Conservation (phyloP, 2,797 vertebrate species). For the Prunella strophiata region DNA sequence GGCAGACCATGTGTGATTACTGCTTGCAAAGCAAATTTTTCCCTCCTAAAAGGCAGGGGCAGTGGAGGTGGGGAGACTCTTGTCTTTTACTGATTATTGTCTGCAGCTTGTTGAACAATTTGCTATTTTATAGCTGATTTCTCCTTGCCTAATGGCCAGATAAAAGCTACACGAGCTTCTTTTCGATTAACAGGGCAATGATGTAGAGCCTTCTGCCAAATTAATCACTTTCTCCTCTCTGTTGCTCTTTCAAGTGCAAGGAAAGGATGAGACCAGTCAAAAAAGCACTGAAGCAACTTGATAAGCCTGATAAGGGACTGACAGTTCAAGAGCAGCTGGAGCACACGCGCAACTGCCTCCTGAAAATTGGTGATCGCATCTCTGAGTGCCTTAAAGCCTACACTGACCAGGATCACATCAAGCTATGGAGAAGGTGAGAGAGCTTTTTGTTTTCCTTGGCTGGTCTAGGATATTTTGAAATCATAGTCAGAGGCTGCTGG, state of each 20-base stretch:
- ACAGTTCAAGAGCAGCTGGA: constrained; percentile 95
- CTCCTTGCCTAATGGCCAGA: constrained; percentile 5
- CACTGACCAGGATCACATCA: constrained; percentile 92
- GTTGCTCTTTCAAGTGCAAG: constrained; percentile 86
- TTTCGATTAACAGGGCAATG: not conserved
- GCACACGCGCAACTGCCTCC: constrained; percentile 94
- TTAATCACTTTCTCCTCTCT: not conserved
- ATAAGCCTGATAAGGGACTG: constrained; percentile 96
- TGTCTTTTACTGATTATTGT: not conserved
- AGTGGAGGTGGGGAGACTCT: not conserved
- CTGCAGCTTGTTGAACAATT: not conserved
- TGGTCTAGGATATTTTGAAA: not conserved
- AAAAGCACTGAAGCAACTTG: constrained; percentile 97
- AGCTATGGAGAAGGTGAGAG: constrained; percentile 90
- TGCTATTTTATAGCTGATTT: not conserved
- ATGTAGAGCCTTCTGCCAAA: not conserved
- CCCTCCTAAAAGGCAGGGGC: not conserved
- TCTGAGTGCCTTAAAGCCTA: constrained; percentile 98
- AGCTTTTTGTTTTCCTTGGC: not conserved
- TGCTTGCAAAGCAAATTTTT: not conserved
- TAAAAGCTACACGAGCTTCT: not conserved
- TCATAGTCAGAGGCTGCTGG: not conserved
- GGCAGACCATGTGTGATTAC: not conserved
- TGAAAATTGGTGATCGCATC: constrained; percentile 98
- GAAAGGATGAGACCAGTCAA: constrained; percentile 98